Base-by-base conservation (phyloP, 2,113 vertebrate species). In the Petroica traversi region DNA sequence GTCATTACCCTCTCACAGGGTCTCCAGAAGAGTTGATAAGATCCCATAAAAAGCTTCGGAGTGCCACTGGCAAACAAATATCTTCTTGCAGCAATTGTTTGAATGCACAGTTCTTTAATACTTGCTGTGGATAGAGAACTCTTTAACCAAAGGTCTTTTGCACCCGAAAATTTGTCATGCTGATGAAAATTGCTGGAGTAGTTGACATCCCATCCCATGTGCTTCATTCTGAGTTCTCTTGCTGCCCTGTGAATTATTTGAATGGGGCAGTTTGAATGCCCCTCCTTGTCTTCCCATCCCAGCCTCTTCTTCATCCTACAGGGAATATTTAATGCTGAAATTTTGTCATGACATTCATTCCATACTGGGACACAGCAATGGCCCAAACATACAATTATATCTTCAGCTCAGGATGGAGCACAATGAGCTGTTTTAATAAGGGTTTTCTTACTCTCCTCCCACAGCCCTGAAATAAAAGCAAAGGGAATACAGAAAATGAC, bases 341-440 rank as follows among this genome's bases (percentile, higher is more conserved):
- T 86, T 76, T 23, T 68, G 67, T 64, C 3, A 4, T n/a, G 84
- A 64, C 68, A 84, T 88, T 87, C 58, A 48, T 95, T 95, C 96
- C 76, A 20, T 74, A 72, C 10, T 38, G 80, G 72, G 90, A 81
- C 71, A 75, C 36, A 84, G 73, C 64, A 64, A 11, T 33, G 69
- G 61, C 72, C 81, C 93, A 93, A 93, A 93, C 77, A 69, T 66
- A 74, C 74, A 96, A 85, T 95, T 91, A 63, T 3, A 76, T 76
- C 71, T 95, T 94, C 88, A 61, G 72, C 33, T 81, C 77, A 76
- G 80, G 78, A 81, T 84, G 66, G n/a, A 96, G 86, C 61, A 81
- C 57, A 45, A 82, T 5, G 61, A 94, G 89, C 90, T 94, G 75
- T 85, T 96, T 83, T 89, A 93, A 90, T 89, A 92, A 86, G 69